Evolutionary conservation across 2,797 vertebrate genomes (phyloP).

Genomic region (Phataginus tetradactyla): DNA sequence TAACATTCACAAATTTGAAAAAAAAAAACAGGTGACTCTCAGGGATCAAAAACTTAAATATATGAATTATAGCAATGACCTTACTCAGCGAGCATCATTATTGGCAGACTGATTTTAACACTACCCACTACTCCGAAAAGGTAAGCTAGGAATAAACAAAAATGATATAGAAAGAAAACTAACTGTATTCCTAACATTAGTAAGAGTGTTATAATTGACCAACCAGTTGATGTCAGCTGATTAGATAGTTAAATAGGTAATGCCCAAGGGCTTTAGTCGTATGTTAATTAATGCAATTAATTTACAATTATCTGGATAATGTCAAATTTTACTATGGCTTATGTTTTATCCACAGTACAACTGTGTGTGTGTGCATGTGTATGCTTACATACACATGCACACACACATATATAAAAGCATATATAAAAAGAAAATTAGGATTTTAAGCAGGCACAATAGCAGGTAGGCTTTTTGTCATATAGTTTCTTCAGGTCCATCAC

Average conservation of each 20-base stretch:
- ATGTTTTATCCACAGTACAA: not conserved
- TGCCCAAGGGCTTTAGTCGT: not conserved
- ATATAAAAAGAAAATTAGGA: not conserved
- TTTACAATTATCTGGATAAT: not conserved
- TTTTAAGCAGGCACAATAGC: not conserved
- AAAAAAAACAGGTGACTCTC: not conserved
- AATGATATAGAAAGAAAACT: not conserved
- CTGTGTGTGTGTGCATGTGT: not conserved
- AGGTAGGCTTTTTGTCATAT: not conserved
- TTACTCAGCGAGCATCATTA: not conserved
- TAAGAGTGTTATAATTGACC: not conserved
- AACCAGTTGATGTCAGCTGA: not conserved
- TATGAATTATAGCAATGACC: not conserved
- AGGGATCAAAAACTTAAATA: not conserved
- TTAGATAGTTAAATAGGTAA: not conserved
- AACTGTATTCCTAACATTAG: not conserved
- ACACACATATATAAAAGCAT: not conserved
- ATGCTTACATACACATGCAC: not conserved
- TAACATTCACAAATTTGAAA: slow-evolving; percentile 39
- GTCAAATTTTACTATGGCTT: not conserved
- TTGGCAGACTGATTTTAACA: slow-evolving; percentile 26
- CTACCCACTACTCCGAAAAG: not conserved
- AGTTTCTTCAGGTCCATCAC: not conserved
- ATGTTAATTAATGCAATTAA: not conserved
- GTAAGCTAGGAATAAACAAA: not conserved